These are phyloP conservation scores for Tarsius wallacei DNA, from an alignment of 2,797 vertebrate genomes.

Conservation along the genomic window DNA sequence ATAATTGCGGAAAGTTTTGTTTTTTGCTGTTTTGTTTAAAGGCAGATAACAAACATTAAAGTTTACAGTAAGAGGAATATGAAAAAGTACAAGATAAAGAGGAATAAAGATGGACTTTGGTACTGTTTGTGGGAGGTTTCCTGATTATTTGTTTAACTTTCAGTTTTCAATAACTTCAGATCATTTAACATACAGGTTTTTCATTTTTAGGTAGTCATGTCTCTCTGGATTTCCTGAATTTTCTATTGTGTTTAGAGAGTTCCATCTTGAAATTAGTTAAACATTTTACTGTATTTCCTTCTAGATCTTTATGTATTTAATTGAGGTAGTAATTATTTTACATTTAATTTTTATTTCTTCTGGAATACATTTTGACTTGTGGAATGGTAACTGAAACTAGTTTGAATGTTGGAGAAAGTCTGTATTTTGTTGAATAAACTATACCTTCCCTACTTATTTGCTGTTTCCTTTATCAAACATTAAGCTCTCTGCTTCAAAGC, in stretches of 20 bases:
- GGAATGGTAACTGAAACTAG: constrained; percentile 40
- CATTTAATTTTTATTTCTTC: constrained; percentile 60
- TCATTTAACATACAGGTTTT: background rate
- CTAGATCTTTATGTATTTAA: constrained; percentile 19
- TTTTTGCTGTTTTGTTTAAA: no score
- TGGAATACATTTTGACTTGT: constrained; percentile 49
- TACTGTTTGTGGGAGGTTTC: background rate
- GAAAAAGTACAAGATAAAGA: background rate
- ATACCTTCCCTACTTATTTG: constrained; percentile 15
- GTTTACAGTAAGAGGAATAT: no score
- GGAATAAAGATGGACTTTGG: background rate
- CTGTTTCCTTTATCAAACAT: constrained; percentile 39
- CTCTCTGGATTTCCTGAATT: constrained; percentile 12
- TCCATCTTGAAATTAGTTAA: constrained; percentile 41
- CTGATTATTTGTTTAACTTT: constrained; percentile 20
- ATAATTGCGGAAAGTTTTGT: no score
- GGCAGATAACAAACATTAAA: no score
- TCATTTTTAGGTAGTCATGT: constrained; percentile 41
- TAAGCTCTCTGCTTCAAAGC: constrained; percentile 13
- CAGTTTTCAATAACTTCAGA: constrained; percentile 29
- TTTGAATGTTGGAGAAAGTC: constrained; percentile 6
- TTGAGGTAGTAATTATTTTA: constrained; percentile 33
- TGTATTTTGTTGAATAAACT: constrained; percentile 41
- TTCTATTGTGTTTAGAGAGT: constrained; percentile 9
- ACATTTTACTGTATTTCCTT: background rate